These are phyloP conservation scores for Drosophila dunni DNA, from an alignment of 1,140 invertebrate species.

Conservation along the genomic window DNA sequence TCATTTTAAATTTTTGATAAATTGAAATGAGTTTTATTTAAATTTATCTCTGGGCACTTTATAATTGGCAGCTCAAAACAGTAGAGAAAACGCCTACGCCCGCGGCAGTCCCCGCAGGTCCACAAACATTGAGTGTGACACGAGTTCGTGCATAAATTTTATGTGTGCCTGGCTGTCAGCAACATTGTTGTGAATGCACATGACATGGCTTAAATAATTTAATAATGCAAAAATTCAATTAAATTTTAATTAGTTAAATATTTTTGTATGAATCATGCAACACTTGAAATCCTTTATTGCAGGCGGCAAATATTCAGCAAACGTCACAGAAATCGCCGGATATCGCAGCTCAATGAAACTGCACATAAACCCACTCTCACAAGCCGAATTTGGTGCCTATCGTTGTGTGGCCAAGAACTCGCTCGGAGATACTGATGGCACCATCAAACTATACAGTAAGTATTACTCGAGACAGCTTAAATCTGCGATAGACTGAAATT, in stretches of 20 bases:
- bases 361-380: slow-evolving; percentile 88
- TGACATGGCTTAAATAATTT: slow-evolving; percentile 78
- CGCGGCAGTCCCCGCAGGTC: neutral
- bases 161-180: slow-evolving; percentile 57
- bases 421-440: slow-evolving; percentile 94
- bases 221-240: slow-evolving; percentile 74
- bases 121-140: slow-evolving; percentile 43
- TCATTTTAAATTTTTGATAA: slow-evolving; percentile 42
- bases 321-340: slow-evolving; percentile 87
- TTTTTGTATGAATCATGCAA: slow-evolving; percentile 63
- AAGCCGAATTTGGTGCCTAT: slow-evolving; percentile 91
- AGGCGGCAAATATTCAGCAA: slow-evolving; percentile 91
- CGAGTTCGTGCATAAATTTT: slow-evolving; percentile 67
- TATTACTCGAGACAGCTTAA: neutral
- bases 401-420: slow-evolving; percentile 96
- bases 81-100: neutral
- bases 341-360: slow-evolving; percentile 93
- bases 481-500: neutral
- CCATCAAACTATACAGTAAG: slow-evolving; percentile 94
- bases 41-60: slow-evolving; percentile 54
- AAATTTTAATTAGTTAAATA: slow-evolving; percentile 76
- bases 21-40: slow-evolving; percentile 67
- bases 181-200: slow-evolving; percentile 49
- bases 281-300: slow-evolving; percentile 42
- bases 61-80: slow-evolving; percentile 71